These are phyloP conservation scores for Dicrurus megarhynchus DNA, from an alignment of 2,113 vertebrate species.

Conservation along the genomic window DNA sequence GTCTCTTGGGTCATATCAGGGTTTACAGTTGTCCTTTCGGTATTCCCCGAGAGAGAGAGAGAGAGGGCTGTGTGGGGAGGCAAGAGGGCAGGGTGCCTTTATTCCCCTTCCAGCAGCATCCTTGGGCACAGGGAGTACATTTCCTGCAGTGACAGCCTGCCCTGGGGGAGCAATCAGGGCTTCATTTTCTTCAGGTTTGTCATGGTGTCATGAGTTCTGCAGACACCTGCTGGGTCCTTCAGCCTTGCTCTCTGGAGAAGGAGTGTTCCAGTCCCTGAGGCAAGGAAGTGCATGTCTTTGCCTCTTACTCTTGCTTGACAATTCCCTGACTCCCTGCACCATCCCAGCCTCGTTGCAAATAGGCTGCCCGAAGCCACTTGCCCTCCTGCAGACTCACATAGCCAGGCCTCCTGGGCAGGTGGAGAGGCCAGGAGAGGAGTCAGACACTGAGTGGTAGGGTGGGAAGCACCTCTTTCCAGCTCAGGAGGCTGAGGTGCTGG, in stretches of 20 bases:
- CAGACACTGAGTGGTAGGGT: not conserved
- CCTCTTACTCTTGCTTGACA: not conserved
- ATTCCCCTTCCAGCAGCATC: not conserved
- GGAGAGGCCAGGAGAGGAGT: not conserved
- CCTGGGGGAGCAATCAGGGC: not conserved
- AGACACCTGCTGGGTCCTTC: not conserved
- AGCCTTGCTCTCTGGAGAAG: not conserved
- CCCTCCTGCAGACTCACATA: not conserved
- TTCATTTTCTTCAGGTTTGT: not conserved
- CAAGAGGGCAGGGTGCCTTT: not conserved
- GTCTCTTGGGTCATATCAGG: not conserved
- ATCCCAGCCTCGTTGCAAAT: not conserved
- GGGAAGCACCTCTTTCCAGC: not conserved
- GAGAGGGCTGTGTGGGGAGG: not conserved
- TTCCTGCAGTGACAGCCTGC: rapidly evolving
- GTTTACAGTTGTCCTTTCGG: not conserved
- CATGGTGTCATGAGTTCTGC: not conserved
- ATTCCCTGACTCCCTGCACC: not conserved
- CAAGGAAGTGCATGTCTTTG: not conserved
- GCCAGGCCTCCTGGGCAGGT: not conserved
- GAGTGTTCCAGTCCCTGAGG: not conserved
- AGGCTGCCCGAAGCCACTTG: rapidly evolving
- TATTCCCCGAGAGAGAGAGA: not conserved
- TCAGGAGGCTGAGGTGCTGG: not conserved
- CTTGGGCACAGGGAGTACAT: not conserved